Conservation (phyloP, 2,888 invertebrate genomes). For the Hoplodrina ambigua region DNA sequence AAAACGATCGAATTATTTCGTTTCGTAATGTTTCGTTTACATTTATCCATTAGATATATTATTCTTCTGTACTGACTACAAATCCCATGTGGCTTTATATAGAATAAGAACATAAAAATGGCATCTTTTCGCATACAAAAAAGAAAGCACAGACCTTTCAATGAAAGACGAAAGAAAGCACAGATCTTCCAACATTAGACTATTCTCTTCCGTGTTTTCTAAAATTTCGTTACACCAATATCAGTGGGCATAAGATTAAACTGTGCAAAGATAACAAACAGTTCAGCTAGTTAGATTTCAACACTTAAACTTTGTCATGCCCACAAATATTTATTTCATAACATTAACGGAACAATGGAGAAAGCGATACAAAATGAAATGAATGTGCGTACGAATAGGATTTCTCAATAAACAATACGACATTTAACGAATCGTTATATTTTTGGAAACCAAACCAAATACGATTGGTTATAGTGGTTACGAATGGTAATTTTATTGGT, state of each 20-base stretch:
- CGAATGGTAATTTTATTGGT: slow-evolving; percentile 6
- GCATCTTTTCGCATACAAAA: background rate
- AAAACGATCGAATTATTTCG: too few species aligned
- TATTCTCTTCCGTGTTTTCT: slow-evolving; percentile 33
- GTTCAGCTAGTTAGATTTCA: slow-evolving; percentile 24
- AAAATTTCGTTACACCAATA: slow-evolving; percentile 36
- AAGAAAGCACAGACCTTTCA: background rate
- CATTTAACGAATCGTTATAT: slow-evolving; percentile 56
- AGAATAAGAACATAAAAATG: too few species aligned
- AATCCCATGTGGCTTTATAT: too few species aligned
- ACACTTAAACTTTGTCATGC: slow-evolving; percentile 52
- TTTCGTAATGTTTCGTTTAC: too few species aligned
- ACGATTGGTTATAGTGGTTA: slow-evolving; percentile 41
- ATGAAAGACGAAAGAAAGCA: too few species aligned
- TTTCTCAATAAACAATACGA: slow-evolving; percentile 59
- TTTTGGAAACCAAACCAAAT: slow-evolving; percentile 57
- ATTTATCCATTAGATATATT: too few species aligned
- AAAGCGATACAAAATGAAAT: slow-evolving; percentile 51
- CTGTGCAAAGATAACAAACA: slow-evolving; percentile 42
- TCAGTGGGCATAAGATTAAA: slow-evolving; percentile 44
- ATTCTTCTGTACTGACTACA: too few species aligned
- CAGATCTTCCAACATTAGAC: slow-evolving; percentile 4
- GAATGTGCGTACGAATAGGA: slow-evolving; percentile 46
- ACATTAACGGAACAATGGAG: slow-evolving; percentile 55
- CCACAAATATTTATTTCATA: slow-evolving; percentile 59